Base-by-base conservation (phyloP, 1,140 invertebrate genomes). In the Papilio glaucus region DNA sequence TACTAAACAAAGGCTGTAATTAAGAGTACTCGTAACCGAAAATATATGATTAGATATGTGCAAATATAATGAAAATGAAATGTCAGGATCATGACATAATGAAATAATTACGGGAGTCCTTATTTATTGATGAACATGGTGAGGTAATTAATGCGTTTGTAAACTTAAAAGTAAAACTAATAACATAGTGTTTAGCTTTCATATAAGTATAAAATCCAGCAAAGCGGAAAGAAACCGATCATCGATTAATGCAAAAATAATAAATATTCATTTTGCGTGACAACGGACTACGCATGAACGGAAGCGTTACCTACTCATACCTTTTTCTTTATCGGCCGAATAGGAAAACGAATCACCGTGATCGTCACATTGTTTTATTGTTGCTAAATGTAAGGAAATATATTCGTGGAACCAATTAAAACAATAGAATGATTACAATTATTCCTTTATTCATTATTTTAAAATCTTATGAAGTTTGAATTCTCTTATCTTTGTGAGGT, bases 201-300 rank as follows among this genome's bases (percentile, higher is more conserved):
- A 21, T 15, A 53, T 33, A 29, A 63, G 39, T 33, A 33, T 62
- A 29, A 15, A 65, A 65, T 38, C 62, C 62, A 39, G 0, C 53
- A 18, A 49, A 69, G 15, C 26, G 67, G 67, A 69, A 69, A 69
- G 13, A 37, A 69, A 69, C n/a, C 41, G 37, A 41, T 65, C 42
- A 69, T 49, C 67, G 26, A 69, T 53, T 53, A 53, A 69, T 37
- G 29, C 41, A 53, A 15, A 53, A 69, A 18, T 68, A 68, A 68
- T 69, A n/a, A n/a, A 21, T 53, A 69, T 69, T 69, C 26, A 69
- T 53, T 69, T 69, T 29, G 67, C 67, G 67, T 69, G 67, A 69
- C 67, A 69, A 53, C 26, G 7, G 24, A 7, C 65, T 29, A 7
- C 37, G 42, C 45, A 37, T 29, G 42, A n/a, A 26, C 41, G 67